These are phyloP conservation scores for Lithophane leautieri DNA, from an alignment of 2,888 invertebrate genomes.

Conservation along the genomic window DNA sequence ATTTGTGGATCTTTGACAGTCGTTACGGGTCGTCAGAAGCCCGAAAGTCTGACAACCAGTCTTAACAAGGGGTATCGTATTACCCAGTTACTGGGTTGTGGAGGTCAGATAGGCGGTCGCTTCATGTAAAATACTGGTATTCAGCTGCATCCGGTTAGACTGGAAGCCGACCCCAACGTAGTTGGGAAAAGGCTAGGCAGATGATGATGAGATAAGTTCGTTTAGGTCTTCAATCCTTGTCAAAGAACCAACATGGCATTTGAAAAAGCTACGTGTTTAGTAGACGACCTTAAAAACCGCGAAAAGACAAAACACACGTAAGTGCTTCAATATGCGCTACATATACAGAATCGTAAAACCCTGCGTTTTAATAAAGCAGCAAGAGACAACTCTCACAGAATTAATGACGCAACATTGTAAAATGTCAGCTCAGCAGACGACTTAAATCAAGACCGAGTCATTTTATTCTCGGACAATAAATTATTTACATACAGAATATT, in stretches of 20 bases:
- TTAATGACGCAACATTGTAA: slow-evolving; percentile 38
- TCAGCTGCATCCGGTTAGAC: too few species aligned
- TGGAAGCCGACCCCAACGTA: too few species aligned
- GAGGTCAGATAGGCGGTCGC: too few species aligned
- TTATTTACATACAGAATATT: slow-evolving; percentile 9
- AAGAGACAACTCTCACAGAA: slow-evolving; percentile 25
- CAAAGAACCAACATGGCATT: neutral
- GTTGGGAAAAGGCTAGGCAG: too few species aligned
- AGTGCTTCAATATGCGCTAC: slow-evolving; percentile 1
- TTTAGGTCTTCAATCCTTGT: too few species aligned
- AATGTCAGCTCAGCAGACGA: slow-evolving; percentile 39
- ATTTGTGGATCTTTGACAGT: too few species aligned
- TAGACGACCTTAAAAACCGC: neutral
- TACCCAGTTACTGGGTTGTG: too few species aligned
- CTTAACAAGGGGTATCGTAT: too few species aligned
- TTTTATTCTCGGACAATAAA: slow-evolving; percentile 12
- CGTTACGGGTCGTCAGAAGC: too few species aligned
- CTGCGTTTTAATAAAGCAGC: slow-evolving; percentile 20
- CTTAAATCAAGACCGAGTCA: slow-evolving; percentile 11
- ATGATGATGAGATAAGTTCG: too few species aligned
- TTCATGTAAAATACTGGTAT: too few species aligned
- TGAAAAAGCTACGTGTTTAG: slow-evolving; percentile 1
- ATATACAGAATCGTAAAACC: slow-evolving; percentile 8
- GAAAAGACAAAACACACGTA: neutral
- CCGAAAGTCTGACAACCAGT: too few species aligned